Evolutionary conservation across 2,113 vertebrate genomes (phyloP).

Genomic region (Chamaea fasciata): DNA sequence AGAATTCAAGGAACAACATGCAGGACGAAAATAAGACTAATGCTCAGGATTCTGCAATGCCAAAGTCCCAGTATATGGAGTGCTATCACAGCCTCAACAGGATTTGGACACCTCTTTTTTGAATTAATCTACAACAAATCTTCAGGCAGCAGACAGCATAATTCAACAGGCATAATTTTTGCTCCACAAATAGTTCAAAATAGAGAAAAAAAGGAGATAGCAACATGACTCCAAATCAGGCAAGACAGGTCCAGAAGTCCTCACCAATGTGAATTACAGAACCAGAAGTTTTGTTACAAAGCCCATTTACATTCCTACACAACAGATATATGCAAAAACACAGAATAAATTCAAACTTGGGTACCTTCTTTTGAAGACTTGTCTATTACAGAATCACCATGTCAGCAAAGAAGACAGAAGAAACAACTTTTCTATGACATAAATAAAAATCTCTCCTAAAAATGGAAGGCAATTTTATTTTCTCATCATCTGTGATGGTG

Average conservation of each 20-base stretch:
- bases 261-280: background rate
- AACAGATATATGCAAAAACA: conserved; percentile 19
- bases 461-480: background rate
- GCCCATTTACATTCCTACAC: background rate
- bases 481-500: background rate
- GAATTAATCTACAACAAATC: background rate
- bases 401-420: conserved; percentile 46
- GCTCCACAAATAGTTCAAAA: background rate
- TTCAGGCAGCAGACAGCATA: background rate
- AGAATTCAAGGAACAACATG: background rate
- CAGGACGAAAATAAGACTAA: background rate
- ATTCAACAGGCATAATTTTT: background rate
- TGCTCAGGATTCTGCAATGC: background rate
- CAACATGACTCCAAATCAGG: background rate
- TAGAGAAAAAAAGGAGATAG: background rate
- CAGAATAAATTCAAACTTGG: background rate
- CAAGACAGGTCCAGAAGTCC: background rate
- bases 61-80: background rate
- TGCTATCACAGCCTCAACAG: background rate
- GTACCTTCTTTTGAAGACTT: conserved; percentile 33
- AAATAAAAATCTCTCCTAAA: conserved; percentile 45
- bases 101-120: background rate
- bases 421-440: conserved; percentile 23
- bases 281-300: background rate
- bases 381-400: background rate